A percentile compares a stretch with the other conserved stretches of the same genome.
Conservation (phyloP, 2,113 vertebrate genomes). For the Festucalex cinctus region DNA sequence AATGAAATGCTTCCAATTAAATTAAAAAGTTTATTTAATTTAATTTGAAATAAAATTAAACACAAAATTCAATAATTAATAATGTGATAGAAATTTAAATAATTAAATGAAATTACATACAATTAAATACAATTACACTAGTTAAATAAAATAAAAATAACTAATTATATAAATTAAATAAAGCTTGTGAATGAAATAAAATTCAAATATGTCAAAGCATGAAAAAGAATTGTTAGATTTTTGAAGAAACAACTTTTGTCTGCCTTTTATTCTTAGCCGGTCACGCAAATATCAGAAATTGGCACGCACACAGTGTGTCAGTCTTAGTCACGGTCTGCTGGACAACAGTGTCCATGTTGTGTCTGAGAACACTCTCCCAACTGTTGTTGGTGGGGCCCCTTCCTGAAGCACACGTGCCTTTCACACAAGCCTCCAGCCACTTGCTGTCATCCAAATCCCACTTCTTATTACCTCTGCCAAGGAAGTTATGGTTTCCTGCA, state of each 20-base stretch:
- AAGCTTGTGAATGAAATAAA: not conserved
- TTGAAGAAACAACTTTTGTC: constrained; percentile 22
- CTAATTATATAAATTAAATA: too few species aligned
- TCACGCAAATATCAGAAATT: constrained; percentile 3
- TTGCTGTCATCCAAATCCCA: not conserved
- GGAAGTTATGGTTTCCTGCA: not conserved
- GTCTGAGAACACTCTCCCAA: constrained; percentile 39
- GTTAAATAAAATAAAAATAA: too few species aligned
- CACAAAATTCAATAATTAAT: too few species aligned
- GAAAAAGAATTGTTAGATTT: constrained; percentile 20
- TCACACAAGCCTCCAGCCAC: not conserved
- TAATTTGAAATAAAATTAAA: too few species aligned
- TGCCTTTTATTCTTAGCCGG: constrained; percentile 11
- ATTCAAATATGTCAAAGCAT: constrained; percentile 13
- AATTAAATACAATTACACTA: too few species aligned
- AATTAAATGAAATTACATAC: too few species aligned
- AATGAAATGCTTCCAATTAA: too few species aligned
- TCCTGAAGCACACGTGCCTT: not conserved
- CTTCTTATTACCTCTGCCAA: not conserved
- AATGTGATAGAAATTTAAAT: too few species aligned
- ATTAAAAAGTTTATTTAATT: too few species aligned
- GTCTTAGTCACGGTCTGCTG: constrained; percentile 37
- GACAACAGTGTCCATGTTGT: constrained; percentile 46
- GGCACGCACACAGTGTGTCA: constrained; percentile 3
- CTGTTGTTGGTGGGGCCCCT: constrained; percentile 12